Evolutionary conservation across 2,797 vertebrate genomes (phyloP).

Genomic region (Phoebastria nigripes): DNA sequence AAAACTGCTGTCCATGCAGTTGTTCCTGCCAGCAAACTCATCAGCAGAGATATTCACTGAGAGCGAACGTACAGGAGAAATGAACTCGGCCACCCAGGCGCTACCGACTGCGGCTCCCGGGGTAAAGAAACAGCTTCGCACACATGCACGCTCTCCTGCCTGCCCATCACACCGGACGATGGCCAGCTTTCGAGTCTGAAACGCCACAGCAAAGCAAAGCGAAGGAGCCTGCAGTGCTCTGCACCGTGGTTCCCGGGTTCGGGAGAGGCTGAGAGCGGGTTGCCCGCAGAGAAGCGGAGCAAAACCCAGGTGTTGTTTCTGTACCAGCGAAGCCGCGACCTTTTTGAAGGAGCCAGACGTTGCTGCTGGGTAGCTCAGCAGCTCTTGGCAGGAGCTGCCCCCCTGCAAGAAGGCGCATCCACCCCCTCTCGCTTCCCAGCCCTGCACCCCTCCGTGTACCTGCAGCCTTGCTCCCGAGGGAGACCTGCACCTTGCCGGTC

Average conservation of each 20-base stretch:
- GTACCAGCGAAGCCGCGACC: not conserved
- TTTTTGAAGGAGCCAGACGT: fast-evolving
- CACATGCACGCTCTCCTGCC: fast-evolving
- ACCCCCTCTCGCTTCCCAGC: fast-evolving
- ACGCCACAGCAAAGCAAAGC: not conserved
- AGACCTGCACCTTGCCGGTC: fast-evolving
- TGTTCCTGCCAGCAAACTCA: not conserved
- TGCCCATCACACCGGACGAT: fast-evolving
- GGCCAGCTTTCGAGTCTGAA: fast-evolving
- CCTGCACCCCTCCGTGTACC: not conserved
- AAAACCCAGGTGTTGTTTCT: fast-evolving
- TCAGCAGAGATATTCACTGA: not conserved
- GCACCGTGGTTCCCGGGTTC: fast-evolving
- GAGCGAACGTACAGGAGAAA: fast-evolving
- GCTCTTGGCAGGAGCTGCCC: not conserved
- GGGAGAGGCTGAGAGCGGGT: fast-evolving
- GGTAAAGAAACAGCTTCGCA: fast-evolving
- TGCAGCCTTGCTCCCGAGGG: fast-evolving
- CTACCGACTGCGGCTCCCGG: not conserved
- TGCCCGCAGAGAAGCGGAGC: fast-evolving
- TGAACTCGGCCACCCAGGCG: not conserved
- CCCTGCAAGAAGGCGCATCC: fast-evolving
- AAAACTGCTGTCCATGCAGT: not conserved
- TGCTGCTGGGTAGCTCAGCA: not conserved
- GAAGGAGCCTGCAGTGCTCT: fast-evolving